These are phyloP conservation scores for Sisor rabdophorus DNA, from an alignment of 2,113 vertebrate genomes.

Conservation along the genomic window DNA sequence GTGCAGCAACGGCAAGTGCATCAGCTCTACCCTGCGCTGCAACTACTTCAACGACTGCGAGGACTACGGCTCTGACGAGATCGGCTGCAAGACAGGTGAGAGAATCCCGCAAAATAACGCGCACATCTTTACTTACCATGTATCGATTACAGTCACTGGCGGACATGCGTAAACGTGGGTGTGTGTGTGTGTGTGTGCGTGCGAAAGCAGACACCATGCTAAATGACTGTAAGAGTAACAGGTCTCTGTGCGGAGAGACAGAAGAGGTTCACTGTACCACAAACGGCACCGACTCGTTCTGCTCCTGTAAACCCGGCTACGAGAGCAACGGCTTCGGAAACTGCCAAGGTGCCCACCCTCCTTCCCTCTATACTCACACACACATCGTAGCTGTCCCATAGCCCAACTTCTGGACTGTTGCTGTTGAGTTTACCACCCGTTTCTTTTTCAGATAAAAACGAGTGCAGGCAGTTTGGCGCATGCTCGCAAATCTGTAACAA, in stretches of 20 bases:
- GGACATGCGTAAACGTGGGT: too few species aligned
- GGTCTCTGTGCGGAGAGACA: conserved; percentile 80
- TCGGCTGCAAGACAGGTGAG: conserved; percentile 71
- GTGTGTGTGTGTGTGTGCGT: not conserved
- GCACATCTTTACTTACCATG: not conserved
- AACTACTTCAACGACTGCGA: conserved; percentile 93
- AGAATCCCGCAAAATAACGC: too few species aligned
- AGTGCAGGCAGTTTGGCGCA: conserved; percentile 83
- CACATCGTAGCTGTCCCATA: not conserved
- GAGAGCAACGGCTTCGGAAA: conserved; percentile 77
- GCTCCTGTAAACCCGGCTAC: conserved; percentile 86
- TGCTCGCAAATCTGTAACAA: conserved; percentile 97
- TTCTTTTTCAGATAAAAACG: conserved; percentile 79
- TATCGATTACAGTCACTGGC: not conserved
- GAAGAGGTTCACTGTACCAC: conserved; percentile 82
- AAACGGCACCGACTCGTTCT: conserved; percentile 77
- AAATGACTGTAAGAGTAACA: conserved; percentile 80
- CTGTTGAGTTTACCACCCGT: not conserved
- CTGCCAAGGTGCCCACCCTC: conserved; percentile 77
- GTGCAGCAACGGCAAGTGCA: conserved; percentile 81
- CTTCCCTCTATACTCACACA: not conserved
- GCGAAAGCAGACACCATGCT: conserved; percentile 73
- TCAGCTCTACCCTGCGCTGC: conserved; percentile 82
- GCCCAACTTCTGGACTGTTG: not conserved
- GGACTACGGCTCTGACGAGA: conserved; percentile 85